Evolutionary conservation across 2,888 invertebrate species (phyloP).

Genomic region (Yponomeuta plumbellus): DNA sequence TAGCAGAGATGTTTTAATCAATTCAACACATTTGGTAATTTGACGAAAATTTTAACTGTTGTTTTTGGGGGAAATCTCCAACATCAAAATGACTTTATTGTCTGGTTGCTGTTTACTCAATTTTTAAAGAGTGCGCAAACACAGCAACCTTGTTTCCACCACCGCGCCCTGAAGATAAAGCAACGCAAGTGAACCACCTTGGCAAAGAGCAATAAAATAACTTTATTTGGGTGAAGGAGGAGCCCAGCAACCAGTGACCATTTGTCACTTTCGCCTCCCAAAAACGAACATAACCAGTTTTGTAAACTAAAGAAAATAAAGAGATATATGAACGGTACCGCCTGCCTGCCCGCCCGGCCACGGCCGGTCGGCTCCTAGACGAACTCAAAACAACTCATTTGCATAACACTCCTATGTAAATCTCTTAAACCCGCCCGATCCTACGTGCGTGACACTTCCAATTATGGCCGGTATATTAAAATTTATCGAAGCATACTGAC

Average conservation of each 20-base stretch:
- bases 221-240: conserved; percentile 22
- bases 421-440: not conserved
- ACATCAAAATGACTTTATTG: not conserved
- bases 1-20: not conserved
- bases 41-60: not conserved
- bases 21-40: not conserved
- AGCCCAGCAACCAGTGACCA: conserved; percentile 21
- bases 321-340: conserved; percentile 8
- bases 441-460: conserved; percentile 3
- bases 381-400: conserved; percentile 18
- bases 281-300: conserved; percentile 20
- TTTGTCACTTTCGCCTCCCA: conserved; percentile 29
- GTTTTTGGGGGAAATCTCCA: not conserved
- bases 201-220: conserved; percentile 8
- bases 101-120: not conserved
- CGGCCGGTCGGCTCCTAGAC: conserved; percentile 13
- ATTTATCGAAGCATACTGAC: conserved; percentile 14
- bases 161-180: not conserved
- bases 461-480: conserved; percentile 9
- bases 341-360: not conserved
- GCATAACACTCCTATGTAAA: conserved; percentile 19
- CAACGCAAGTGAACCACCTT: conserved; percentile 10
- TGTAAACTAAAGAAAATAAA: conserved; percentile 18
- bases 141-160: not conserved
- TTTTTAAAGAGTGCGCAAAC: not conserved